Base-by-base conservation (phyloP, 92 coral and sea anemone species). In the Umimayanthus kanabou region DNA sequence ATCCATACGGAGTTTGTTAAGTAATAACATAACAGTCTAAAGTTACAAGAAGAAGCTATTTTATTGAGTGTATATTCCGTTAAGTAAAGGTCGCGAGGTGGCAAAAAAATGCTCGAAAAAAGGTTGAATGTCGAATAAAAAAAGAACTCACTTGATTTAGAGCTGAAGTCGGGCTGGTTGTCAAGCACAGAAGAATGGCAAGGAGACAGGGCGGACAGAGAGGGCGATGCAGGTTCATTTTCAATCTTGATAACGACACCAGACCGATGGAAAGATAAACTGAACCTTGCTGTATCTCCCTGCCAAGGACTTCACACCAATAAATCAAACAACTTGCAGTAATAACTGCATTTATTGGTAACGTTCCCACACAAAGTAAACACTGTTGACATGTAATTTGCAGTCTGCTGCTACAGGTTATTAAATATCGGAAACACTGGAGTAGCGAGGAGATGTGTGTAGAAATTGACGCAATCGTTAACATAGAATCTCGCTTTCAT, bases 301-400 rank as follows among this genome's bases (percentile, higher is more conserved):
- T 80, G 43, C 15, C 40, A 43, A 64, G 61, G 55, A 64, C 45
- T 81, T 64, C 49, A n/a, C 85, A 81, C 43, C 39, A n/a, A n/a
- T 37, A 66, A 81, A n/a, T 40, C 76, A 81, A 81, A 65, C 53
- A 65, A 43, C 76, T 40, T 49, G 55, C 45, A 33, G 39, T n/a
- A 78, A 78, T 43, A 82, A 29, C 78, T 70, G 78, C 28, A 70
- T 70, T 70, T 70, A 70, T 83, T 83, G 87, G 53, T 30, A 13
- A 65, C 77, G 64, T 82, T 82, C 86, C 86, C 86, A 82, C 86
- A 69, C 49, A 67, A 26, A 6, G 77, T 82, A 77, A 82, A 82
- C 76, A 82, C 4, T 67, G 25, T n/a, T 67, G 76, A 82, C 86
- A 82, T 4, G 33, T 9, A 15, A 29, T 39, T 66, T 82, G 55